These are phyloP conservation scores for Dinocampus coccinellae DNA, from an alignment of 2,888 invertebrate genomes.

Conservation along the genomic window DNA sequence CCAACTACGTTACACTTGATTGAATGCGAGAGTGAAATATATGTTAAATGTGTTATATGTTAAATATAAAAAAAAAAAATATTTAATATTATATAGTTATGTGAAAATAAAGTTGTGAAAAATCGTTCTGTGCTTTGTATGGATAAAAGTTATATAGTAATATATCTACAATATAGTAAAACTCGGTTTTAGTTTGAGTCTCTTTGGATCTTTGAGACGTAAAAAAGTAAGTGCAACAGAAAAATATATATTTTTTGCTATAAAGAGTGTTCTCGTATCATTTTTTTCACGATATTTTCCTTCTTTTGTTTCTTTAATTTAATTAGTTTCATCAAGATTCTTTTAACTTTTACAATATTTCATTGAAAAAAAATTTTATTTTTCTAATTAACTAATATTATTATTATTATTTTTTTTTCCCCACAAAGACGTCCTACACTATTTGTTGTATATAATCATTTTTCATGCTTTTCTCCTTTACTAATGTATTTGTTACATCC, in stretches of 20 bases:
- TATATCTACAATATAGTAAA: not conserved
- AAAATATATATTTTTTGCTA: not conserved
- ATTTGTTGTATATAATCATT: not conserved
- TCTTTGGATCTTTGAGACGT: not conserved
- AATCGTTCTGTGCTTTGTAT: no score
- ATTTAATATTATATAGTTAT: not conserved
- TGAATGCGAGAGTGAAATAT: not conserved
- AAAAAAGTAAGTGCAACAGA: not conserved
- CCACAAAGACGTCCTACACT: not conserved
- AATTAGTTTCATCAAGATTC: no score
- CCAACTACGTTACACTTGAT: slow-evolving; percentile 27
- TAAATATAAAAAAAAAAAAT: not conserved
- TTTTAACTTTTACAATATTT: no score
- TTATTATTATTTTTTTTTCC: not conserved
- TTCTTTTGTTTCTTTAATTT: no score
- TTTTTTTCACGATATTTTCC: not conserved
- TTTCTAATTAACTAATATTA: no score
- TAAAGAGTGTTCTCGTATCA: not conserved
- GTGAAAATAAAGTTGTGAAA: not conserved
- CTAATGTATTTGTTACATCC: not conserved
- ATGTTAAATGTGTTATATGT: not conserved
- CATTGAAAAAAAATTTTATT: no score
- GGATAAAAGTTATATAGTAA: no score
- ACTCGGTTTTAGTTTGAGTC: not conserved
- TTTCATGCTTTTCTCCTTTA: not conserved